Base-by-base conservation (phyloP, 2,113 vertebrate genomes). In the Cinclus cinclus region DNA sequence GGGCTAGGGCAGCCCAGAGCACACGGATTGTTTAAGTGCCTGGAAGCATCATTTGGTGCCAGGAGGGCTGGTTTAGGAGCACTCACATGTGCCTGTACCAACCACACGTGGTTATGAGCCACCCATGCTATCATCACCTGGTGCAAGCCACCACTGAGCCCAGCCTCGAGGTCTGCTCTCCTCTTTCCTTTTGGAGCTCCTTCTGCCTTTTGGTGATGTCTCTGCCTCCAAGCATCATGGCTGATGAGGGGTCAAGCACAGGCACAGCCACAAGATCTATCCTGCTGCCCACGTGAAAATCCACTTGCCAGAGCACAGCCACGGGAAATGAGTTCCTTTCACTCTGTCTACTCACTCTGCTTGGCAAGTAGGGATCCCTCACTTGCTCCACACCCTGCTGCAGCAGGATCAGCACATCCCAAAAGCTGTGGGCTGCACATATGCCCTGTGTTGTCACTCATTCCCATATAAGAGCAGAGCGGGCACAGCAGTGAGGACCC, bases 81-180 rank as follows among this genome's bases (percentile, higher is more conserved):
- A 56, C 25, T n/a, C 1, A 2, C 1, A 1, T 0, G 4, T 12
- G 4, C 28, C 49, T 39, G 37, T 3, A 59, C 20, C 0, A 2
- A 22, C 20, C 60, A 50, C 4, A 7, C 8, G 0, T 6, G 46
- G 60, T 37, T 13, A 37, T 2, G 8, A 39, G 35, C 15, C 82
- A 53, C 42, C 15, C 31, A 6, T 1, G 7, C 30, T 3, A 56
- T 11, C 62, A 65, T 14, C 62, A 50, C 47, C n/a, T 19, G 11
- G 4, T 46, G 15, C 63, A 41, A 17, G 28, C 2, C 68, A 58
- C 30, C 1, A 1, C 63, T 7, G 67, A 87, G 47, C 68, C 63
- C 68, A 71, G 30, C 53, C 64, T 55, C 0, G 0, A 56, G 28
- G 5, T 25, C 59, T 35, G 49, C 63, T 53, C 73, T 42, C 16